Evolutionary conservation across 2,797 vertebrate species (phyloP).

Genomic region (Gymnopithys bicolor): DNA sequence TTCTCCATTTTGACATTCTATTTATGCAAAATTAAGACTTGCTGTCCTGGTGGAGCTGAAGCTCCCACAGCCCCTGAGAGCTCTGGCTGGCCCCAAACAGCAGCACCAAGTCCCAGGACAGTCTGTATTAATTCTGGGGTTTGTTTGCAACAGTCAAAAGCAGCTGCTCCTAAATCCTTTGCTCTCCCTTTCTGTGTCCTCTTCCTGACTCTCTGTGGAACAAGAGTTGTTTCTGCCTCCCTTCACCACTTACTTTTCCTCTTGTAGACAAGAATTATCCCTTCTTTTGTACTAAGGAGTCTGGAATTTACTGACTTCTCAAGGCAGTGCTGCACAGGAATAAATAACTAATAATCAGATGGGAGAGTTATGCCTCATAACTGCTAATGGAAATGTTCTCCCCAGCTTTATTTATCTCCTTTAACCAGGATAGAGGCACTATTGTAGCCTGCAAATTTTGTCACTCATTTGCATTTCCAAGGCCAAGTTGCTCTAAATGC

Average conservation of each 20-base stretch:
- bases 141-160: background rate
- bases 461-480: background rate
- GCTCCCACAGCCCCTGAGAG: background rate
- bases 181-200: background rate
- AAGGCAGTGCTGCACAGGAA: background rate
- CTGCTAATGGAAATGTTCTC: background rate
- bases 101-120: background rate
- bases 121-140: background rate
- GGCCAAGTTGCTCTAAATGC: background rate
- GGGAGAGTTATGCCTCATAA: background rate
- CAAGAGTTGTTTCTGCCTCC: background rate
- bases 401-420: background rate
- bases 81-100: background rate
- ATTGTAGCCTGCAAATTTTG: background rate
- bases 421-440: background rate
- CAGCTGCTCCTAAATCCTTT: background rate
- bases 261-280: background rate
- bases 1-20: background rate
- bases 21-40: background rate
- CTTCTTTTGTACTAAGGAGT: background rate
- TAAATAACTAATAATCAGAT: background rate
- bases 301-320: background rate
- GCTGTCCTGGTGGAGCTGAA: background rate
- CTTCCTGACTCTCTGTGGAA: background rate
- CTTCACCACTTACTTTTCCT: background rate